Conservation (phyloP, 2,797 vertebrate species). For the Orestias chungarensis region DNA sequence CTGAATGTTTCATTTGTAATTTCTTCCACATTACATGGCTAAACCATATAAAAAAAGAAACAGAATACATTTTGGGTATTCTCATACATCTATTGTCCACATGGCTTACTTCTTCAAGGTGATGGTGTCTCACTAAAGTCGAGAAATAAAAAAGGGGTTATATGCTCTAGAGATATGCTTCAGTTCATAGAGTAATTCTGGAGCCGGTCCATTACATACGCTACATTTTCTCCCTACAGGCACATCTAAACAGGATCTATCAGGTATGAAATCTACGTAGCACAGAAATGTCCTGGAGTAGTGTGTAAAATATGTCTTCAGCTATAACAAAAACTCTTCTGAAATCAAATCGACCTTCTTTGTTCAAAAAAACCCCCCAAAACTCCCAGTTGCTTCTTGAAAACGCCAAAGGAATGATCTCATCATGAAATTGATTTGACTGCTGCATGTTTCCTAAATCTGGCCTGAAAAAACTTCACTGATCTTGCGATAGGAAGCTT, state of each 20-base stretch:
- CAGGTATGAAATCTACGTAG: constrained; percentile 84
- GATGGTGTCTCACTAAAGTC: constrained; percentile 50
- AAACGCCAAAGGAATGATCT: constrained; percentile 64
- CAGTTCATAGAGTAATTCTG: constrained; percentile 59
- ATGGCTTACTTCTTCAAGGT: constrained; percentile 45
- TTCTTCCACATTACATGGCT: constrained; percentile 34
- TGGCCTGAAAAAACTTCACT: constrained; percentile 55
- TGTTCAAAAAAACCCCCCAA: constrained; percentile 45
- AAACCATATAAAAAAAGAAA: constrained; percentile 58
- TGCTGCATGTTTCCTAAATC: constrained; percentile 71
- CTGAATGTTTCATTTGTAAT: constrained; percentile 32
- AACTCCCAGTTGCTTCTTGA: constrained; percentile 65
- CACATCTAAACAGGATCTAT: constrained; percentile 87
- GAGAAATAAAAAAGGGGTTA: constrained; percentile 48
- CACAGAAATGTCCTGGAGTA: constrained; percentile 75
- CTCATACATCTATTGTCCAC: constrained; percentile 47
- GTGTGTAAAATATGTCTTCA: constrained; percentile 62
- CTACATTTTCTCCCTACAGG: constrained; percentile 84
- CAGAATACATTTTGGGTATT: constrained; percentile 56
- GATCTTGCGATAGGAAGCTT: constrained; percentile 57
- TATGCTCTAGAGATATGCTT: constrained; percentile 57
- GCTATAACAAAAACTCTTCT: constrained; percentile 61
- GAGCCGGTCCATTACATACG: constrained; percentile 76
- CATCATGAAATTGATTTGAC: constrained; percentile 72
- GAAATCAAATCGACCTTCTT: constrained; percentile 65